A percentile compares a stretch with the other conserved stretches of the same genome.
Evolutionary conservation across 2,888 invertebrate genomes (phyloP).

Genomic region (Strigamia crassipes): DNA sequence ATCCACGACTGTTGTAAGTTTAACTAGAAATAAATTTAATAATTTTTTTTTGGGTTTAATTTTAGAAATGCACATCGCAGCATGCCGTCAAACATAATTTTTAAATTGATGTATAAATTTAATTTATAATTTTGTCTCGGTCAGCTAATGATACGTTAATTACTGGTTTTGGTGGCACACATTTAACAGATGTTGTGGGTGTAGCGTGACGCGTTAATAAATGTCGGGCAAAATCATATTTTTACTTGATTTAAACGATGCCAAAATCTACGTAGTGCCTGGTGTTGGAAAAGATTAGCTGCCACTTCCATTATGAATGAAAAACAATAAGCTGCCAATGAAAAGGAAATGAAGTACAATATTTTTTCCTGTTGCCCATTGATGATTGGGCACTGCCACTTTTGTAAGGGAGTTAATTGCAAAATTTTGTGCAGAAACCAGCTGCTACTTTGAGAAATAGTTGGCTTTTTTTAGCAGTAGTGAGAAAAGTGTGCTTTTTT

Average conservation of each 20-base stretch:
- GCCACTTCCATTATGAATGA: neutral
- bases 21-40: neutral
- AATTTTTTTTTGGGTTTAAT: neutral
- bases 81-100: too few relatives aligned
- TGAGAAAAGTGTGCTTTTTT: too few relatives aligned
- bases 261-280: too few relatives aligned
- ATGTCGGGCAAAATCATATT: neutral
- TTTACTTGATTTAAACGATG: too few relatives aligned
- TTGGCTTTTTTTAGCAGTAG: neutral
- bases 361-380: neutral
- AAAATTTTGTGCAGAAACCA: neutral
- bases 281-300: neutral
- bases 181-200: neutral
- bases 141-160: neutral
- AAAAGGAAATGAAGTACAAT: neutral
- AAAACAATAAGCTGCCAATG: neutral
- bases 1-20: slow-evolving; percentile 65
- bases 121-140: neutral
- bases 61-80: neutral
- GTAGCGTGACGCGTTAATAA: neutral
- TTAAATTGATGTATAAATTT: too few relatives aligned
- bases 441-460: neutral
- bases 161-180: neutral
- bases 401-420: slow-evolving; percentile 3
- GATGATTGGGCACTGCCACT: neutral